Conservation (phyloP, 2,113 vertebrate genomes). For the Dermatemys mawii region DNA sequence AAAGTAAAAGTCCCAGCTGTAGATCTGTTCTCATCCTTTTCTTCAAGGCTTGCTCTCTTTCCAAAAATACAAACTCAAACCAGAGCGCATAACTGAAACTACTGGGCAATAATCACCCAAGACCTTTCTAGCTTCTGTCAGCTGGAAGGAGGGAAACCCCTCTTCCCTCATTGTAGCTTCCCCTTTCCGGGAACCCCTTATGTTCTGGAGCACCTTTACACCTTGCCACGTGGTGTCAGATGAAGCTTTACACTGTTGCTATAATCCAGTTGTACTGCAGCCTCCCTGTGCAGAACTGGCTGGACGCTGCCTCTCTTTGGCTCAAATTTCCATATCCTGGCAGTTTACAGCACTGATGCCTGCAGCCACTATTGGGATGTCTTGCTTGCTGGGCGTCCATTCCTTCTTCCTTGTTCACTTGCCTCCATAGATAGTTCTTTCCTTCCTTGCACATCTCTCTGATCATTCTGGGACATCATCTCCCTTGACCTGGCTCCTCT, state of each 20-base stretch:
- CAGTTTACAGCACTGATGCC: neutral
- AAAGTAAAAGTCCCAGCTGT: fast-evolving
- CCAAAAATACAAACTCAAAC: neutral
- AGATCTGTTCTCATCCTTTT: neutral
- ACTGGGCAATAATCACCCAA: neutral
- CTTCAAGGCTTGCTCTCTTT: neutral
- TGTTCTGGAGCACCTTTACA: neutral
- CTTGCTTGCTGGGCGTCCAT: neutral
- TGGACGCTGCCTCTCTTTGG: neutral
- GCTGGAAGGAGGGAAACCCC: neutral
- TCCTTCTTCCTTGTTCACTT: neutral
- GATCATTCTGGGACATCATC: neutral
- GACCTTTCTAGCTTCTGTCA: neutral
- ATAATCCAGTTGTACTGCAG: neutral
- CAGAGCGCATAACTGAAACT: neutral
- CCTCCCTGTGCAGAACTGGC: neutral
- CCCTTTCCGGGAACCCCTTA: neutral
- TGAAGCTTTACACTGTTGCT: neutral
- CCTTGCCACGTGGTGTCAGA: neutral
- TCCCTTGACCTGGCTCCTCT: neutral
- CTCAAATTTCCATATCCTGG: neutral
- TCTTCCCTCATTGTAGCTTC: neutral
- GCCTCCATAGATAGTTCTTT: neutral
- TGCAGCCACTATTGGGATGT: neutral
- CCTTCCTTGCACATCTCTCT: neutral